Percentiles rank a stretch among this genome's conserved stretches.
Evolutionary conservation across 2,888 invertebrate species (phyloP).

Genomic region (Mechanitis messenoides): DNA sequence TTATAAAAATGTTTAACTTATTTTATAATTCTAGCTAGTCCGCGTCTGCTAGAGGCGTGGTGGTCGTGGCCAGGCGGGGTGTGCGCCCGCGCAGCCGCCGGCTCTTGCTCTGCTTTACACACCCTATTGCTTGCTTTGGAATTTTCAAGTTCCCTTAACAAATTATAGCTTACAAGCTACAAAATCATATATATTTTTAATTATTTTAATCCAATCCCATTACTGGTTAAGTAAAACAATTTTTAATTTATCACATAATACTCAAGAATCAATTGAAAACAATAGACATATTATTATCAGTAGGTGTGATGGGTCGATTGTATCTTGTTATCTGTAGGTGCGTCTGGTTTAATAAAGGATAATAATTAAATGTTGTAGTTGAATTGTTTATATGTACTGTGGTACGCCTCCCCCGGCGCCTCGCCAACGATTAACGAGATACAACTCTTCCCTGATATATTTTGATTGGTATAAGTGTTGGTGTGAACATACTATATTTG

Average conservation of each 20-base stretch:
- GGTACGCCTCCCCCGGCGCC: slow-evolving; percentile 54
- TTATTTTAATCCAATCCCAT: no score
- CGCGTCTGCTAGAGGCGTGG: slow-evolving; percentile 58
- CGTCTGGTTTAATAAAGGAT: slow-evolving; percentile 64
- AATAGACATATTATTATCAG: not conserved
- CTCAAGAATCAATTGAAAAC: not conserved
- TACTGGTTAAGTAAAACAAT: no score
- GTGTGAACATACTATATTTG: slow-evolving; percentile 1
- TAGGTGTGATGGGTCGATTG: not conserved
- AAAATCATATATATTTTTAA: not conserved
- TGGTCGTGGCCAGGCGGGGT: slow-evolving; percentile 46
- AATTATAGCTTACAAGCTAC: slow-evolving; percentile 7
- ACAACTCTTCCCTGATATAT: slow-evolving; percentile 30
- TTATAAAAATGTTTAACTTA: not conserved
- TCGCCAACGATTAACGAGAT: slow-evolving; percentile 61
- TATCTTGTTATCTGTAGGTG: slow-evolving; percentile 41
- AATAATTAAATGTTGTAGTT: slow-evolving; percentile 74
- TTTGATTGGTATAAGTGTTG: slow-evolving; percentile 29
- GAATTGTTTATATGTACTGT: slow-evolving; percentile 65
- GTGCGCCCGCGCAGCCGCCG: slow-evolving; percentile 46
- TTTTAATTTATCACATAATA: no score
- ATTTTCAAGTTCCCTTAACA: slow-evolving; percentile 12
- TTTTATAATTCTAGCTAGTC: slow-evolving; percentile 31
- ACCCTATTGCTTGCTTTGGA: slow-evolving; percentile 23
- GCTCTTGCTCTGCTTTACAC: slow-evolving; percentile 53